These are phyloP conservation scores for Luidia sarsii DNA, from an alignment of 53 echinoderm and acorn worm species.

Conservation along the genomic window DNA sequence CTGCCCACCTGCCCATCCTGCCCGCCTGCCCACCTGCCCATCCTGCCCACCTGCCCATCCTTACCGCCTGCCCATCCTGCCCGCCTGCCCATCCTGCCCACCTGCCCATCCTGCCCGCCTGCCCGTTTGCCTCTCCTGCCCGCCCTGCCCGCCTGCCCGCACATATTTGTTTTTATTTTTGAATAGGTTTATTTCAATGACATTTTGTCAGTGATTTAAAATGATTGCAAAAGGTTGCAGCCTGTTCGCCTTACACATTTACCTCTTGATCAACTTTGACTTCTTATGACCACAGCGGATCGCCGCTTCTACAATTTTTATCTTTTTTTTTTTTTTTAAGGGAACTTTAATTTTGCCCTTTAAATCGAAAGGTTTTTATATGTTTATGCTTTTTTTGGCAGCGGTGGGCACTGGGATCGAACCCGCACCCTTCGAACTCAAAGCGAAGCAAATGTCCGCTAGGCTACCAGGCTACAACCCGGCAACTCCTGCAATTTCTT, in stretches of 20 bases:
- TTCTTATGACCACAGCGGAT: background rate
- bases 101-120: no score
- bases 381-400: slow-evolving; percentile 3
- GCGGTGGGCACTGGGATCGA: slow-evolving; percentile 24
- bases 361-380: background rate
- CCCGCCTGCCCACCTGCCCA: no score
- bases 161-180: no score
- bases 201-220: background rate
- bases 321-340: background rate
- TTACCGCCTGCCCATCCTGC: no score
- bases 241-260: slow-evolving; percentile 10
- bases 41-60: no score
- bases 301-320: background rate
- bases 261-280: slow-evolving; percentile 17
- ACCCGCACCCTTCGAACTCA: slow-evolving; percentile 26
- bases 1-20: no score
- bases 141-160: no score
- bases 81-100: no score
- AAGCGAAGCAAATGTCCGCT: slow-evolving; percentile 35
- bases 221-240: slow-evolving; percentile 27
- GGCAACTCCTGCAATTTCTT: background rate
- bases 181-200: background rate
- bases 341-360: background rate
- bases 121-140: background rate
- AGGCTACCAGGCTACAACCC: slow-evolving; percentile 47